phyloP scores from a whole-genome alignment of 2,797 vertebrate species.

The Chloroceryle amazona region DNA sequence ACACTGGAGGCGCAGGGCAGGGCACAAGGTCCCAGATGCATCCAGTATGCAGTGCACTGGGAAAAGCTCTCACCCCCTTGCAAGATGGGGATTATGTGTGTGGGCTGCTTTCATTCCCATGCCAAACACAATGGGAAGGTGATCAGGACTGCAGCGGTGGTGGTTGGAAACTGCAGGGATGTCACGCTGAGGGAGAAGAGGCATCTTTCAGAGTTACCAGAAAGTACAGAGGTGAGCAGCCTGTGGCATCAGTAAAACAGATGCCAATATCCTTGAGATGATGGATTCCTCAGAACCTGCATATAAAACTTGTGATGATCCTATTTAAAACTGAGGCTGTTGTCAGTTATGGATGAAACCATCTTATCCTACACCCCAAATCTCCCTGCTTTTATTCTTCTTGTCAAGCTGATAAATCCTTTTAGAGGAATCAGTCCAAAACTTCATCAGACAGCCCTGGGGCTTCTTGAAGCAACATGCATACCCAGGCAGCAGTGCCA shows the following conservation, averaged over 20 bases:
- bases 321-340: neutral
- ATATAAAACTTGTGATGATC: neutral
- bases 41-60: accelerated
- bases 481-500: neutral
- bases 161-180: neutral
- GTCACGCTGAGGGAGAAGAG: accelerated
- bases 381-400: neutral
- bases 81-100: neutral
- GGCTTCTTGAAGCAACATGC: neutral
- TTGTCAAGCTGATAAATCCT: conserved; percentile 19
- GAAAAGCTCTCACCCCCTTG: neutral
- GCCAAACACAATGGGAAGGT: accelerated
- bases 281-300: neutral
- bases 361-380: neutral
- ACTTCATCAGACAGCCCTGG: neutral
- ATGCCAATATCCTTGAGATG: neutral
- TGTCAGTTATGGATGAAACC: neutral
- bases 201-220: neutral
- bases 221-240: neutral
- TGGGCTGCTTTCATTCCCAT: neutral
- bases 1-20: accelerated
- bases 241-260: neutral
- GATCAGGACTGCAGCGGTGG: accelerated
- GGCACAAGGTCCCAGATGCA: neutral
- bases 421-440: conserved; percentile 18